phyloP scores from a whole-genome alignment of 2,113 vertebrate genomes.

The Pseudonaja textilis region DNA sequence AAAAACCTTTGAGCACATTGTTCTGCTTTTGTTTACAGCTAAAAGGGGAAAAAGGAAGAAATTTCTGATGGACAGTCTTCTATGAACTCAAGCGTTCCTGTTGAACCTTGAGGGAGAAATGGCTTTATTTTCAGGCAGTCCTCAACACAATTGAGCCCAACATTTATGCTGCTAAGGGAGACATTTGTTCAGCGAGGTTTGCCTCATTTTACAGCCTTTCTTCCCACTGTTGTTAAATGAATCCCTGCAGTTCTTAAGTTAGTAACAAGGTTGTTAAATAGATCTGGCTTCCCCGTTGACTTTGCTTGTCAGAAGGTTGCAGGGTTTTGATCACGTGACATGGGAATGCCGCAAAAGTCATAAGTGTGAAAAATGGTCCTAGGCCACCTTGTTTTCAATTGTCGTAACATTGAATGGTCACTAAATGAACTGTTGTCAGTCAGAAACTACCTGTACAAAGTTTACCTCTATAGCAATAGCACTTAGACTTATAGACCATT shows the following conservation, averaged over 20 bases:
- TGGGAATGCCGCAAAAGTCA: neutral
- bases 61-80: neutral
- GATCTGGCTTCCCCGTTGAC: neutral
- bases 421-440: neutral
- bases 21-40: conserved; percentile 42
- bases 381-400: neutral
- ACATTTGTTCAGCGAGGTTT: neutral
- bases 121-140: no score
- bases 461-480: neutral
- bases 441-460: neutral
- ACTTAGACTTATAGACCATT: no score
- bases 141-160: neutral
- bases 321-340: neutral
- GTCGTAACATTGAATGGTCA: neutral
- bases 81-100: neutral
- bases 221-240: neutral
- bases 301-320: neutral
- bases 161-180: neutral
- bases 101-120: neutral
- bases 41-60: neutral
- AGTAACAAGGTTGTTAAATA: neutral
- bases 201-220: neutral
- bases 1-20: conserved; percentile 50
- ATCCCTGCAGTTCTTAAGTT: neutral
- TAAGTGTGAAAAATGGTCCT: neutral